Percentiles rank a stretch among this genome's conserved stretches.
These are phyloP conservation scores for Cairina moschata DNA, from an alignment of 2,113 vertebrate species.

Conservation along the genomic window DNA sequence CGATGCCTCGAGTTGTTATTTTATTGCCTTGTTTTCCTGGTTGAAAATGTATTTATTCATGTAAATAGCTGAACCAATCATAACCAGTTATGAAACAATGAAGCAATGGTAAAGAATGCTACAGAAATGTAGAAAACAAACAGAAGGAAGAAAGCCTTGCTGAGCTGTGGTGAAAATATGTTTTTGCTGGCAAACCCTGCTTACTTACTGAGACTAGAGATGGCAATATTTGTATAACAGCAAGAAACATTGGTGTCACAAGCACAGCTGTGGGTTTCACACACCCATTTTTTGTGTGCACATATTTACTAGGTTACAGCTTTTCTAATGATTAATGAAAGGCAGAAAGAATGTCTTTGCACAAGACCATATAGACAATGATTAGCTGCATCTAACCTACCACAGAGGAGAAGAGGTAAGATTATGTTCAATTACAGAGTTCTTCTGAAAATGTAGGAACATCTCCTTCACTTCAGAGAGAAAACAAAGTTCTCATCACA, in stretches of 20 bases:
- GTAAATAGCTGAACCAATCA: not conserved
- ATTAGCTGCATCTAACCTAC: not conserved
- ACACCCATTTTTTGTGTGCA: not conserved
- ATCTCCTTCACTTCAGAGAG: not conserved
- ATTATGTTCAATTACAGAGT: not conserved
- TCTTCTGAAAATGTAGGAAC: not conserved
- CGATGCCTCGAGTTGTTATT: no score
- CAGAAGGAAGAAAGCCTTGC: not conserved
- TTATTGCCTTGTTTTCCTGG: not conserved
- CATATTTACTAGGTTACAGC: not conserved
- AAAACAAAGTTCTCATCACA: not conserved
- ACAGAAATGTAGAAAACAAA: not conserved
- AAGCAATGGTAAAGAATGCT: not conserved
- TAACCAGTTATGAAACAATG: not conserved
- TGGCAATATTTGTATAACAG: not conserved
- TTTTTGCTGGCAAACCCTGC: not conserved
- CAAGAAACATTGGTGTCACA: not conserved
- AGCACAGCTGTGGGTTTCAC: not conserved
- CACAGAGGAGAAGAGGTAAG: not conserved
- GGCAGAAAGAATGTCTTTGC: not conserved
- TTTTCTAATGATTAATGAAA: constrained; percentile 26
- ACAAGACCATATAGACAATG: not conserved
- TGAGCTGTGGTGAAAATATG: not conserved
- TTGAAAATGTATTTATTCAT: not conserved
- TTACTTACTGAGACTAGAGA: not conserved